A percentile compares a stretch with the other conserved stretches of the same genome.
These are phyloP conservation scores for Spea multiplicata DNA, from an alignment of 2,113 vertebrate species.

Conservation along the genomic window DNA sequence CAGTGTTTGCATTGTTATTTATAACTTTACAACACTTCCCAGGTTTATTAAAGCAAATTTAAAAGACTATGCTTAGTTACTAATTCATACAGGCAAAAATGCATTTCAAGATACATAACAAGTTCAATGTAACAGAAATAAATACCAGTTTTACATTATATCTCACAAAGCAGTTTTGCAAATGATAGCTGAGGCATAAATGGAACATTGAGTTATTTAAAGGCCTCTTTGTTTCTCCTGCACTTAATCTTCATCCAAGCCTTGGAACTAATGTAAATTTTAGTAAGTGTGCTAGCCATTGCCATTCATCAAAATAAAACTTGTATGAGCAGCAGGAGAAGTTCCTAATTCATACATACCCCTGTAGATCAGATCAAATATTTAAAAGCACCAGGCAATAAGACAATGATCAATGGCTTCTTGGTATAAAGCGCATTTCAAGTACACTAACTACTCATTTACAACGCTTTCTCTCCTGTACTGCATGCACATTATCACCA, in stretches of 20 bases:
- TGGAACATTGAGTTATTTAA: background rate
- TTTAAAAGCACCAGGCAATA: background rate
- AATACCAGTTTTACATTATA: no score
- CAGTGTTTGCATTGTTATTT: no score
- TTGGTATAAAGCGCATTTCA: background rate
- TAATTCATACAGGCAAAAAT: no score
- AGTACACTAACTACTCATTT: background rate
- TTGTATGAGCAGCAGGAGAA: background rate
- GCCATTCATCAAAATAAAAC: background rate
- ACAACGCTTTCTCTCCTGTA: background rate
- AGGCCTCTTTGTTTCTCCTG: background rate
- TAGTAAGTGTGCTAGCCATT: background rate
- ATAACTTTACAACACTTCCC: no score
- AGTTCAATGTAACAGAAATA: no score
- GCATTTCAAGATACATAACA: no score
- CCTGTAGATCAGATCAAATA: background rate
- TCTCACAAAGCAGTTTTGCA: background rate
- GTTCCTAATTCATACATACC: background rate
- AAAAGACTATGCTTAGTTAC: no score
- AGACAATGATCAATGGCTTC: background rate
- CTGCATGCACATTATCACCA: background rate
- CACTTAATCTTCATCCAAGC: background rate
- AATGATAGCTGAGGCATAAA: background rate
- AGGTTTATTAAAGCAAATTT: no score
- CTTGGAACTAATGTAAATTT: background rate